phyloP scores from a whole-genome alignment of 2,797 vertebrate genomes.

The Varecia variegata region DNA sequence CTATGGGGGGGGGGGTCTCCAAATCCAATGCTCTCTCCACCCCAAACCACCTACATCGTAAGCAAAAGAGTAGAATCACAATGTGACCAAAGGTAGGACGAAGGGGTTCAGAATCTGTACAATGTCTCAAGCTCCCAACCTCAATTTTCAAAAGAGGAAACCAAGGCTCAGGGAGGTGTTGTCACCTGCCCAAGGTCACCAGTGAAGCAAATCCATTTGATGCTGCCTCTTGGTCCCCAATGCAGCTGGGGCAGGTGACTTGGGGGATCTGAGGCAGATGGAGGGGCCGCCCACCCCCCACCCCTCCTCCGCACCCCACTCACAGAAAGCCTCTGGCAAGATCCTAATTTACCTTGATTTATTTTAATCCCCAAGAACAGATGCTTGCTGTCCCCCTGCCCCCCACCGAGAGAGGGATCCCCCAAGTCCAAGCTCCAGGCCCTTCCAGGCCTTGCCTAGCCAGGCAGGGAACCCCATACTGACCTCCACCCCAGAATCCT shows the following conservation, averaged over 20 bases:
- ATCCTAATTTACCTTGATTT: constrained; percentile 58
- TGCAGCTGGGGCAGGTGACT: background rate
- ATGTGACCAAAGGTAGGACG: background rate
- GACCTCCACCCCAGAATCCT: background rate
- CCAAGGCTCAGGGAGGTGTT: background rate
- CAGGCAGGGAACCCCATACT: background rate
- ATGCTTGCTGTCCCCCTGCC: constrained; percentile 17
- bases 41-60: background rate
- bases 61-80: background rate
- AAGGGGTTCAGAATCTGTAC: background rate
- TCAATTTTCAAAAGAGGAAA: background rate
- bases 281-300: constrained; percentile 37
- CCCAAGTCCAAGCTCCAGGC: background rate
- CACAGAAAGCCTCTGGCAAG: constrained; percentile 19
- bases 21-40: background rate
- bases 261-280: background rate
- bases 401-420: background rate
- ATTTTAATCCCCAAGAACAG: constrained; percentile 61
- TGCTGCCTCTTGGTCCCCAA: background rate
- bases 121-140: background rate
- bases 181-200: constrained; percentile 71
- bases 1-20: background rate
- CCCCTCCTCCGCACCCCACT: constrained; percentile 36
- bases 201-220: background rate
- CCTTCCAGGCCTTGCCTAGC: background rate